Conservation (phyloP, 2,797 vertebrate species). For the Natrix natrix region DNA sequence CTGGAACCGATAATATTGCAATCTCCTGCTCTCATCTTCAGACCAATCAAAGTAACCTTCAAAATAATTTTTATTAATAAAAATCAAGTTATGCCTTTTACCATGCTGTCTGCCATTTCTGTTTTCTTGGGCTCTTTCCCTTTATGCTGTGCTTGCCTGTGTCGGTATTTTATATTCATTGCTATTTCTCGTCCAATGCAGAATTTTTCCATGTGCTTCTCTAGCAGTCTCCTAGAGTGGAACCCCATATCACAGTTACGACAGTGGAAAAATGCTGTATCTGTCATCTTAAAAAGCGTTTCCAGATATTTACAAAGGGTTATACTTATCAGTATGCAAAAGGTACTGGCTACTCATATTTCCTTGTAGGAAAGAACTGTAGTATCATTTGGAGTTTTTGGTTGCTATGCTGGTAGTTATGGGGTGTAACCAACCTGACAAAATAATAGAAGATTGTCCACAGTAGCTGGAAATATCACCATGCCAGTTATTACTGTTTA, state of each 20-base stretch:
- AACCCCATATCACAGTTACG: constrained; percentile 21
- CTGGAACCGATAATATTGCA: background rate
- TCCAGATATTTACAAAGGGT: background rate
- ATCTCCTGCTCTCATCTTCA: background rate
- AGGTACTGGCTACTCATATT: background rate
- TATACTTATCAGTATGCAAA: background rate
- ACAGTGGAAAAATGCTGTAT: background rate
- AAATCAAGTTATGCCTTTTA: background rate
- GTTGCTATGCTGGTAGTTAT: constrained; percentile 23
- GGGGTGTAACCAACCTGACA: constrained; percentile 3
- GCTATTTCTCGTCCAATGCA: constrained; percentile 20
- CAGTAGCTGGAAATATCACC: background rate
- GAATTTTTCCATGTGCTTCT: constrained; percentile 29
- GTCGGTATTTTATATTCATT: background rate
- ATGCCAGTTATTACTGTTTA: constrained; percentile 22
- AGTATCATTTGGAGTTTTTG: background rate
- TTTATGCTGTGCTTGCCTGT: background rate
- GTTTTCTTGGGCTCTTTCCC: constrained; percentile 9
- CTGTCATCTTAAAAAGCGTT: background rate
- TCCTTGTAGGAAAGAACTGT: background rate
- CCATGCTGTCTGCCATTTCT: background rate
- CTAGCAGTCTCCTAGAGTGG: constrained; percentile 8
- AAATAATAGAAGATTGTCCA: background rate
- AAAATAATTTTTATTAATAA: background rate
- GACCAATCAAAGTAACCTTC: background rate